Percentiles rank a stretch among this genome's conserved stretches.
Evolutionary conservation across 2,797 vertebrate genomes (phyloP).

Genomic region (Leucoraja ocellata): DNA sequence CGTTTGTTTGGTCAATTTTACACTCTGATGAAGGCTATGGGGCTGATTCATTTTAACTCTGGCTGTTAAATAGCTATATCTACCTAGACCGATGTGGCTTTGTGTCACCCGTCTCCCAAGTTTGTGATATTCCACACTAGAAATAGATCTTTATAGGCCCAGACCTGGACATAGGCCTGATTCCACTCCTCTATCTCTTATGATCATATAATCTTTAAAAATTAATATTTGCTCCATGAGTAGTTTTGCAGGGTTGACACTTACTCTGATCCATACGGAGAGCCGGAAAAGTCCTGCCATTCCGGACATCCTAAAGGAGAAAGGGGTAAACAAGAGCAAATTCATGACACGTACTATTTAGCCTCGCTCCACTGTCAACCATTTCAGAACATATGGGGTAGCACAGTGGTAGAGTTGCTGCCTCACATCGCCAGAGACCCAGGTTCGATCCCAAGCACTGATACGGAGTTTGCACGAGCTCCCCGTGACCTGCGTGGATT

Average conservation of each 20-base stretch:
- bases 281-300: conserved; percentile 68
- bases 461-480: too few species aligned
- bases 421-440: too few species aligned
- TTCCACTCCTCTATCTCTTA: too few species aligned
- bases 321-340: conserved; percentile 29
- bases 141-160: too few species aligned
- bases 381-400: too few species aligned
- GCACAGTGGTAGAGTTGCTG: too few species aligned
- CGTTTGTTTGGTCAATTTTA: too few species aligned
- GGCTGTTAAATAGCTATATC: not conserved
- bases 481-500: too few species aligned
- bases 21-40: too few species aligned
- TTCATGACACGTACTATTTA: not conserved
- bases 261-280: conserved; percentile 67
- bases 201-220: not conserved
- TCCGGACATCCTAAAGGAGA: conserved; percentile 62
- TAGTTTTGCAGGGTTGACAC: conserved; percentile 39
- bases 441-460: too few species aligned
- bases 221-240: not conserved
- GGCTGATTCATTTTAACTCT: not conserved
- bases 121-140: not conserved
- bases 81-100: not conserved
- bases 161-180: too few species aligned
- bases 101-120: not conserved
- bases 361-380: not conserved